A percentile compares a stretch with the other conserved stretches of the same genome.
These are phyloP conservation scores for Melierax canorus DNA, from an alignment of 2,113 vertebrate genomes.

Conservation along the genomic window DNA sequence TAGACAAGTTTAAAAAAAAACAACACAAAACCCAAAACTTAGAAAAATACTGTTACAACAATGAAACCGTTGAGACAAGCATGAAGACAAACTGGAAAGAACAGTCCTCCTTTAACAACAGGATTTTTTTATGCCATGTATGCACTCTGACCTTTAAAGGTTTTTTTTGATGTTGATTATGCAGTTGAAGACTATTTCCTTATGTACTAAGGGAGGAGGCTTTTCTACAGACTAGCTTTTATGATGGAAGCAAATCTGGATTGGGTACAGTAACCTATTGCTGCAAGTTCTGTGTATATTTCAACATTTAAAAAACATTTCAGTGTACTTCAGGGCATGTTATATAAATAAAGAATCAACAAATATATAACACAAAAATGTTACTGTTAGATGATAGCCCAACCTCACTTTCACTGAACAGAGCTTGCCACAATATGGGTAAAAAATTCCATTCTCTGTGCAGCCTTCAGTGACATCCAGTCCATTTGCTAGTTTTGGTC, in stretches of 20 bases:
- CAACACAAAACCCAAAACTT: neutral
- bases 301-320: neutral
- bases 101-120: neutral
- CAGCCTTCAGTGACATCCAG: neutral
- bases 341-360: neutral
- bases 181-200: conserved; percentile 1
- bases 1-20: conserved; percentile 39
- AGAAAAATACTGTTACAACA: neutral
- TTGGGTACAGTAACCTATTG: neutral
- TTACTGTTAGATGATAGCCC: neutral
- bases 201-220: conserved; percentile 43
- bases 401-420: neutral
- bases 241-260: neutral
- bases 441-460: neutral
- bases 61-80: neutral
- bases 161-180: neutral
- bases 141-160: conserved; percentile 14
- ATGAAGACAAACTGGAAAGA: neutral
- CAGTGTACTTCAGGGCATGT: neutral
- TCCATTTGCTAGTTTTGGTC: neutral
- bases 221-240: conserved; percentile 17
- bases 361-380: neutral
- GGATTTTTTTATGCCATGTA: neutral
- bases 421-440: neutral
- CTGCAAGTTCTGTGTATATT: neutral